Evolutionary conservation across 2,797 vertebrate species (phyloP), one percentile per base, ranked within the genome.

Genomic region (Gouania willdenowi): DNA sequence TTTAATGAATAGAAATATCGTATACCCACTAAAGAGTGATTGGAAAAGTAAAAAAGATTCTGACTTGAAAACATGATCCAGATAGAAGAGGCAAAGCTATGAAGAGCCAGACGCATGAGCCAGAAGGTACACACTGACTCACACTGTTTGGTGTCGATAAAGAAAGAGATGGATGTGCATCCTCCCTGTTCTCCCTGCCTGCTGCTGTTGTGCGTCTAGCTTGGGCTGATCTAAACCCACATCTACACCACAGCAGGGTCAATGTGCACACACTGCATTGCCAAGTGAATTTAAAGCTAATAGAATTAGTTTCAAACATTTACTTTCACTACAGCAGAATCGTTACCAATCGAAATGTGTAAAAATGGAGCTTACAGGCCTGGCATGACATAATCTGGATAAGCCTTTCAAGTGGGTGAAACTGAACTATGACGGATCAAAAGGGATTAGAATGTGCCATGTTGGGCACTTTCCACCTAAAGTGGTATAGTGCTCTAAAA

Each of bases 1-100:
- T n/a, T n/a, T n/a, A 22, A n/a, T 22, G n/a, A 19, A 8, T 48
- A 9, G 15, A 6, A 29, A 24, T 13, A 0, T 28, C 2, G 10
- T 5, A 20, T 5, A n/a, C n/a, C n/a, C n/a, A n/a, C n/a, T n/a
- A n/a, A n/a, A 5, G 3, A 20, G 19, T 20, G 6, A 20, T 3
- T 85, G 79, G 89, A 78, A 81, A 82, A 85, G 82, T 23, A 27
- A 26, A 17, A 44, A 19, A 40, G 15, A 49, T n/a, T n/a, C n/a
- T 26, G 11, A 9, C 26, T 4, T 37, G 8, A 37, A 61, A 72
- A 15, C 64, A 71, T 49, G 41, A 54, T 75, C 70, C n/a, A 87
- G 5, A 83, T 81, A 84, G 80, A 67, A 88, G 80, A 87, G 11
- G 86, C 74, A 84, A 66, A 74, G 79, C 24, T 37, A 41, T 60